Evolutionary conservation across 2,113 vertebrate genomes (phyloP), one percentile per base, ranked within the genome.

Genomic region (Gallinago paraguaiae): DNA sequence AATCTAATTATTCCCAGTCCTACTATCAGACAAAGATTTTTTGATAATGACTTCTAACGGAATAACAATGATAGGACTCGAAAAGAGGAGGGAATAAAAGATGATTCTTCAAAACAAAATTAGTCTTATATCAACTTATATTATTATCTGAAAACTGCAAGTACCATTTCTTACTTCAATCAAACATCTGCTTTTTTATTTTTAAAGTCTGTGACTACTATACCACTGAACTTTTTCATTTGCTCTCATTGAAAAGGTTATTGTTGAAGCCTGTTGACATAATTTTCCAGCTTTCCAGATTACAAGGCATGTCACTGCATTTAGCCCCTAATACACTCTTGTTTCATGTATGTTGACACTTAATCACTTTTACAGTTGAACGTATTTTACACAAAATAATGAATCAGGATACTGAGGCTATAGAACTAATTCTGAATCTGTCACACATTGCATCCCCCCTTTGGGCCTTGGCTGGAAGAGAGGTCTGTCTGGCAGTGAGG

Each of bases 1-100:
- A 85, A 93, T 90, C 84, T 88, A 76, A 96, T 94, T 96, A 94
- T 85, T 92, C 48, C 59, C 80, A 90, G 64, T 61, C 68, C 85
- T 86, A 64, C 67, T 91, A 54, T 84, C 80, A 92, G 75, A 67
- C 67, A 82, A 91, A 97, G 82, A 84, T 96, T 91, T 88, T 86
- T 91, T 90, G 72, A 69, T 79, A 91, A 59, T 93, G 64, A 28
- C 56, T 91, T 90, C 37, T 80, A 85, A 89, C 35, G 84, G n/a
- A 77, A 8, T 84, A 92, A 60, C 41, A 90, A 61, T 53, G n/a
- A 63, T 17, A 72, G 23, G 0, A 1, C 51, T 64, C 33, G 59
- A 91, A 86, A 92, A 92, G 59, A 35, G 48, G 31, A 95, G 51
- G 54, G 78, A 71, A 78, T 54, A 63, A 46, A 82, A 74, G 13